phyloP scores from a whole-genome alignment of 1,140 invertebrate genomes.

The Delia radicum region DNA sequence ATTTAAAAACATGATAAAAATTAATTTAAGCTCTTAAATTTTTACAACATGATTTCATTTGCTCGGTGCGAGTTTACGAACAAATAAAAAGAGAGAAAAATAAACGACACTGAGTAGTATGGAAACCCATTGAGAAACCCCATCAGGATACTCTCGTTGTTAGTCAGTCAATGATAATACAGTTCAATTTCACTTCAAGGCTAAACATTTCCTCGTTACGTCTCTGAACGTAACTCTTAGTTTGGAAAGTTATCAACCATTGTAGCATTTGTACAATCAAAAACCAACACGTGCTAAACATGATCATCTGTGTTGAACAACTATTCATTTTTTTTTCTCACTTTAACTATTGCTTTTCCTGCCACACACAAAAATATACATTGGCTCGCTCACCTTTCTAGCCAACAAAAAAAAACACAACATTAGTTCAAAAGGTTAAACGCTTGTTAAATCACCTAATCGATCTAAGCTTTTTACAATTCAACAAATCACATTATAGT shows the following conservation, averaged over 20 bases:
- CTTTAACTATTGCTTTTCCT: background rate
- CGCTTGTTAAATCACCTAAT: conserved; percentile 15
- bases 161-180: too few relatives aligned
- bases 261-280: background rate
- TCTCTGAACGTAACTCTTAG: background rate
- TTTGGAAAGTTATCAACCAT: background rate
- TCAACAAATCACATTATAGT: background rate
- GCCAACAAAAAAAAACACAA: background rate
- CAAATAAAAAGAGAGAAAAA: too few relatives aligned
- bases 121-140: too few relatives aligned
- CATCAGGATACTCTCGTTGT: too few relatives aligned
- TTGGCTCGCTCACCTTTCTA: background rate
- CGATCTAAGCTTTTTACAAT: conserved; percentile 5
- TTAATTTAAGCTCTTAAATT: too few relatives aligned
- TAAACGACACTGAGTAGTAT: too few relatives aligned
- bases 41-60: too few relatives aligned
- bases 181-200: too few relatives aligned
- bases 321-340: background rate
- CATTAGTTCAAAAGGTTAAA: conserved; percentile 11
- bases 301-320: background rate
- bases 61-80: too few relatives aligned
- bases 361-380: background rate
- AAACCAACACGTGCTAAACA: conserved; percentile 13
- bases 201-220: too few relatives aligned
- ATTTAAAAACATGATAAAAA: too few relatives aligned